Base-by-base conservation (phyloP, 1,140 invertebrate genomes). In the Orchesella cincta region DNA sequence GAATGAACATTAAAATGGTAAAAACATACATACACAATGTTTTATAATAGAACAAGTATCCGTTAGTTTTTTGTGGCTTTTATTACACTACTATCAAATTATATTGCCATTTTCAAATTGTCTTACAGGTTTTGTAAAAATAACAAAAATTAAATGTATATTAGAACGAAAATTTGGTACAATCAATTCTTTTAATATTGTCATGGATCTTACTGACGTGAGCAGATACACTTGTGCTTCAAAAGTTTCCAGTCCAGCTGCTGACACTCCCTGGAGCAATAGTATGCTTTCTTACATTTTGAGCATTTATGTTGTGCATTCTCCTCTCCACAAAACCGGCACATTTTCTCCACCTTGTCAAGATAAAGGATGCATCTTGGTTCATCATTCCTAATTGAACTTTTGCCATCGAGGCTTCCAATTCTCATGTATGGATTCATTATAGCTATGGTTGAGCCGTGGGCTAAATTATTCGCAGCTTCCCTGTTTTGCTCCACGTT, bases 361-460 rank as follows among this genome's bases (percentile, higher is more conserved):
- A 57, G 52, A 57, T n/a, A 57, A 26, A 57, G 8, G 5, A 57
- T 57, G 23, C 52, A 57, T 14, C 52, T 57, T 23, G 52, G 52
- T 18, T 57, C 23, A 3, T 57, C 52, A 26, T 18, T 57, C 23
- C 23, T 14, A 14, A 57, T n/a, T 18, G 5, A 5, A 23, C 3
- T 57, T 5, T 57, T 23, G 3, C 8, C 5, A n/a, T 5, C 52
- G 12, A 14, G 8, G 8, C 5, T 3, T 57, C 23, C 52, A 23
- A 57, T 57, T 26, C 14, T 57, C 52, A 57, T 57, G 23, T 18
- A 57, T 18, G 52, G 52, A 57, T 57, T 57, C 52, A 57, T 57
- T 14, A 57, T 57, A 5, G 52, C 52, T n/a, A 57, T 57, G 8
- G 3, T 12, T 8, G 8, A 57, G 3, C 52, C 52, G 23, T 14